Conservation (phyloP, 2,888 invertebrate species). For the Caenorhabditis doughertyi region DNA sequence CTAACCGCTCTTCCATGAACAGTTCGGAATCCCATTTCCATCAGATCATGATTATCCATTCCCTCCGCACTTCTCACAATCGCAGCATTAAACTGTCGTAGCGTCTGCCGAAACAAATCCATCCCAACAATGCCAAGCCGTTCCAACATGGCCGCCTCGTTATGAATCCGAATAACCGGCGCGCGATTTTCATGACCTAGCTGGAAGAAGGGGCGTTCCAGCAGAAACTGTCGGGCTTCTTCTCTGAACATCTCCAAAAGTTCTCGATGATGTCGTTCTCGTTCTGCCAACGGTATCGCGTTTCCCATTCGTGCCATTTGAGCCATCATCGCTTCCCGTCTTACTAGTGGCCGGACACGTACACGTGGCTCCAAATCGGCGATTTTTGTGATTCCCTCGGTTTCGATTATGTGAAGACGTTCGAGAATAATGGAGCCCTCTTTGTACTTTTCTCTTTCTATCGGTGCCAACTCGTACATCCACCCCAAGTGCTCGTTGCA, state of each 20-base stretch:
- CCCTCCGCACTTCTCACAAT: background rate
- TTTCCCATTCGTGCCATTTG: background rate
- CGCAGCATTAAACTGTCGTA: slow-evolving; percentile 4
- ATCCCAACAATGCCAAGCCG: background rate
- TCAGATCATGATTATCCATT: background rate
- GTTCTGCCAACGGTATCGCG: background rate
- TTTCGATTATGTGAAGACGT: slow-evolving; percentile 59
- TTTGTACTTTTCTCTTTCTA: slow-evolving; percentile 91
- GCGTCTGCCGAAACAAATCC: background rate
- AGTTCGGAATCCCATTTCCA: slow-evolving; percentile 11
- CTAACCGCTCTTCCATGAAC: background rate
- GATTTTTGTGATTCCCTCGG: slow-evolving; percentile 47
- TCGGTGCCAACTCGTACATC: slow-evolving; percentile 99
- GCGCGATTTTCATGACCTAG: background rate
- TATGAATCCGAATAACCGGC: background rate
- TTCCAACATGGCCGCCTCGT: background rate
- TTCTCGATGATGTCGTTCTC: background rate
- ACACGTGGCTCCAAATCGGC: background rate
- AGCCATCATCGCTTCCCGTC: background rate
- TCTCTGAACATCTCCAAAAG: too few species aligned
- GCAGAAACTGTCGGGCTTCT: too few species aligned
- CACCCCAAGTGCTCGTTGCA: slow-evolving; percentile 82
- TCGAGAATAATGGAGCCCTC: slow-evolving; percentile 75
- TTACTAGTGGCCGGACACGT: background rate
- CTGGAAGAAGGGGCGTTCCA: too few species aligned